These are phyloP conservation scores for Campopleginae sp. DNA, from an alignment of 2,888 invertebrate species.

Conservation along the genomic window DNA sequence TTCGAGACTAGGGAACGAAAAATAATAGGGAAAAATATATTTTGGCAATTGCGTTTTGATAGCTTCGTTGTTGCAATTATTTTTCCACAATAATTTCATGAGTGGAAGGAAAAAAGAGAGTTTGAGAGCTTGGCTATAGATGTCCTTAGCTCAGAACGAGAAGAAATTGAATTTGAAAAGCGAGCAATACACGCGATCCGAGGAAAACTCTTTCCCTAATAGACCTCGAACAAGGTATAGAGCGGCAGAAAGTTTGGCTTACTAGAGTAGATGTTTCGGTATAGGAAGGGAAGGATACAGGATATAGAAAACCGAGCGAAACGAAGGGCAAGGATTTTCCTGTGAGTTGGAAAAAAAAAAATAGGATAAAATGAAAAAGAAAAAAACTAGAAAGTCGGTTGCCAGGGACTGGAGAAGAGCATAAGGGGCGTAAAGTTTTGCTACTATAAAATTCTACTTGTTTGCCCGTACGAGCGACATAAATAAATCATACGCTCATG, in stretches of 20 bases:
- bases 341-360: conserved; percentile 30
- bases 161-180: conserved; percentile 67
- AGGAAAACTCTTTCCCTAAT: conserved; percentile 64
- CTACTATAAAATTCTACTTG: conserved; percentile 77
- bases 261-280: conserved; percentile 22
- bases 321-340: conserved; percentile 31
- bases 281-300: conserved; percentile 23
- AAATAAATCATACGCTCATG: conserved; percentile 77
- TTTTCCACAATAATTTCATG: background rate
- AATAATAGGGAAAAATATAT: background rate
- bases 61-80: too few relatives aligned
- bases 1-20: background rate
- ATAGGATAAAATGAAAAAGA: background rate
- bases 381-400: conserved; percentile 56
- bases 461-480: conserved; percentile 71
- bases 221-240: conserved; percentile 36
- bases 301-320: background rate
- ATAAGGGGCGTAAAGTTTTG: conserved; percentile 73
- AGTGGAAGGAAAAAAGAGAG: background rate
- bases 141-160: conserved; percentile 31
- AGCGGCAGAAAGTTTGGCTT: conserved; percentile 50
- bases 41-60: background rate
- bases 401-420: conserved; percentile 38
- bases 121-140: background rate
- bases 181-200: conserved; percentile 63